Conservation (phyloP, 2,113 vertebrate species). For the Albula goreensis region DNA sequence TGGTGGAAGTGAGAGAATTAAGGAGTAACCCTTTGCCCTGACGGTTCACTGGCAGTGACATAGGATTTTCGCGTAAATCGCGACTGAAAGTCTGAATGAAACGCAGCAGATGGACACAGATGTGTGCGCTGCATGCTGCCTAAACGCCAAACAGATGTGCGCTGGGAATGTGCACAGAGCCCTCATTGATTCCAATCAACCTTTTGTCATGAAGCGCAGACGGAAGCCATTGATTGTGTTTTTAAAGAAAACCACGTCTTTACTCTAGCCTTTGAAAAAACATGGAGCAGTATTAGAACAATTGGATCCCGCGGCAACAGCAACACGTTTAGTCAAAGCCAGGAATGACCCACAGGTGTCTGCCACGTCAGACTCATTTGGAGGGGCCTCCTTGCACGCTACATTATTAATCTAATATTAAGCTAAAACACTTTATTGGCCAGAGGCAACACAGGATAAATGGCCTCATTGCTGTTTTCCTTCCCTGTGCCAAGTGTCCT, state of each 20-base stretch:
- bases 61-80: background rate
- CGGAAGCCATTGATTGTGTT: conserved; percentile 46
- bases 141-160: conserved; percentile 55
- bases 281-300: background rate
- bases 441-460: conserved; percentile 23
- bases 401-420: conserved; percentile 34
- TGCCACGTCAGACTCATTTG: conserved; percentile 12
- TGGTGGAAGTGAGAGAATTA: background rate
- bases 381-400: conserved; percentile 31
- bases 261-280: background rate
- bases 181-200: conserved; percentile 40
- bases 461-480: background rate
- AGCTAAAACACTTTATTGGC: conserved; percentile 44
- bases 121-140: conserved; percentile 19
- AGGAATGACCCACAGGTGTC: conserved; percentile 29
- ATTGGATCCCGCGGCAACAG: background rate
- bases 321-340: conserved; percentile 3
- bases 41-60: background rate
- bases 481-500: conserved; percentile 6
- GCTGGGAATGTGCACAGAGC: conserved; percentile 31
- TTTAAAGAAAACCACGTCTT: background rate
- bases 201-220: conserved; percentile 18
- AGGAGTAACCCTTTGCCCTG: background rate
- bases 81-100: background rate
- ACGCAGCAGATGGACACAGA: background rate